Evolutionary conservation across 2,888 invertebrate species (phyloP).

Genomic region (Schrankia costaestrigalis): DNA sequence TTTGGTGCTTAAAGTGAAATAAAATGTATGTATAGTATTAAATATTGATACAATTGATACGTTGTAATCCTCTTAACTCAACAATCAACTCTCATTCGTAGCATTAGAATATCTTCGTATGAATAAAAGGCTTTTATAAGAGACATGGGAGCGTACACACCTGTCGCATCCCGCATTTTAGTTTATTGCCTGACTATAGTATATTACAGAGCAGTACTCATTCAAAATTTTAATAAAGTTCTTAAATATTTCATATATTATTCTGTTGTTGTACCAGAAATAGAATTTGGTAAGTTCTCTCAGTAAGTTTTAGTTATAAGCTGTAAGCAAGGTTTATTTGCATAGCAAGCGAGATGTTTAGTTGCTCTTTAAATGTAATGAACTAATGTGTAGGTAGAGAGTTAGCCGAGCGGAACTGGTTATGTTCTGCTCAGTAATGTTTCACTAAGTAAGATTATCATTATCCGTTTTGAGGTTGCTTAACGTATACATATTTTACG

Average conservation of each 20-base stretch:
- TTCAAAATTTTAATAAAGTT: too few species aligned
- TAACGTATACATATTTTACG: neutral
- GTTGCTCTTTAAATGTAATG: constrained; percentile 54
- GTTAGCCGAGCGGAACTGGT: constrained; percentile 48
- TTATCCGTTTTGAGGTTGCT: constrained; percentile 14
- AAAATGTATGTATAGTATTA: constrained; percentile 19
- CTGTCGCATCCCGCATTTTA: constrained; percentile 52
- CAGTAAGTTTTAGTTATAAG: constrained; percentile 32
- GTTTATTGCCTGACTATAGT: constrained; percentile 43
- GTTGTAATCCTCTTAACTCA: constrained; percentile 50
- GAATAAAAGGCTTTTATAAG: constrained; percentile 52
- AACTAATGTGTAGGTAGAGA: constrained; percentile 52
- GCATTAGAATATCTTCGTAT: constrained; percentile 43
- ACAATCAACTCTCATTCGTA: constrained; percentile 51
- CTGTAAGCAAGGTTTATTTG: constrained; percentile 51
- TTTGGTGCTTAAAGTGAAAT: constrained; percentile 15
- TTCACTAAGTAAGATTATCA: constrained; percentile 38
- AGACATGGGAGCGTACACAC: constrained; percentile 61
- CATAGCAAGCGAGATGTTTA: constrained; percentile 57
- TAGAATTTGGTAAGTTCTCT: constrained; percentile 40
- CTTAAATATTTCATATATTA: too few species aligned
- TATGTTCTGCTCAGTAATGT: constrained; percentile 38
- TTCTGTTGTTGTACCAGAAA: too few species aligned
- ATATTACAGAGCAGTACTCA: constrained; percentile 38
- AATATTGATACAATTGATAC: constrained; percentile 39